phyloP scores from a whole-genome alignment of 2,113 vertebrate genomes.

The Erpornis zantholeuca region DNA sequence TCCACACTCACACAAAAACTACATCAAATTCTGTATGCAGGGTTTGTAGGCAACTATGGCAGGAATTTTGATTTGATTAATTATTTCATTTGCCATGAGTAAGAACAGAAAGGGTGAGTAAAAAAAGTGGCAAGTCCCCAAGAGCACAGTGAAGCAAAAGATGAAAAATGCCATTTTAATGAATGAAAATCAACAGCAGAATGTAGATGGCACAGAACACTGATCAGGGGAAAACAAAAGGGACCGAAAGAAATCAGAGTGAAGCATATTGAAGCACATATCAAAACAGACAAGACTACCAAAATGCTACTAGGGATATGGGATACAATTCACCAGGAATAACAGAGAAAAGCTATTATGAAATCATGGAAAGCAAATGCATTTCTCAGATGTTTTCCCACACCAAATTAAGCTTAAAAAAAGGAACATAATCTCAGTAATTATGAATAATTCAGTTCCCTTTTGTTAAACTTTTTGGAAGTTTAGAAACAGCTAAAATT shows the following conservation, averaged over 20 bases:
- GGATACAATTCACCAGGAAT: background rate
- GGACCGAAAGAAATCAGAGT: background rate
- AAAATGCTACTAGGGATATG: background rate
- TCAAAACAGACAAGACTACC: background rate
- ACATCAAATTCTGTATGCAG: background rate
- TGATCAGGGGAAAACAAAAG: background rate
- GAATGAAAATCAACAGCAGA: conserved; percentile 9
- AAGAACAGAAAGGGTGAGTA: background rate
- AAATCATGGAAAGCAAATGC: background rate
- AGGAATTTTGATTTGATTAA: background rate
- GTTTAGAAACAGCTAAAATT: background rate
- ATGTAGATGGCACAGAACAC: background rate
- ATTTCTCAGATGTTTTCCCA: background rate
- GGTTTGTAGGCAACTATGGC: background rate
- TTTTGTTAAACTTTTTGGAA: background rate
- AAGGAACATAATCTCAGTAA: background rate
- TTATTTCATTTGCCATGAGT: background rate
- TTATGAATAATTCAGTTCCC: background rate
- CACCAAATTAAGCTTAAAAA: background rate
- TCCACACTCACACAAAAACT: background rate
- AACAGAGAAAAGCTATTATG: background rate
- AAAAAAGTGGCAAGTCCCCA: background rate
- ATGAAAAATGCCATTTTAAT: conserved; percentile 27
- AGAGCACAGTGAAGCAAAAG: background rate
- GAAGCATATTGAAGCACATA: background rate